Base-by-base conservation (phyloP, 92 coral and sea anemone genomes). In the Ricordea florida region DNA sequence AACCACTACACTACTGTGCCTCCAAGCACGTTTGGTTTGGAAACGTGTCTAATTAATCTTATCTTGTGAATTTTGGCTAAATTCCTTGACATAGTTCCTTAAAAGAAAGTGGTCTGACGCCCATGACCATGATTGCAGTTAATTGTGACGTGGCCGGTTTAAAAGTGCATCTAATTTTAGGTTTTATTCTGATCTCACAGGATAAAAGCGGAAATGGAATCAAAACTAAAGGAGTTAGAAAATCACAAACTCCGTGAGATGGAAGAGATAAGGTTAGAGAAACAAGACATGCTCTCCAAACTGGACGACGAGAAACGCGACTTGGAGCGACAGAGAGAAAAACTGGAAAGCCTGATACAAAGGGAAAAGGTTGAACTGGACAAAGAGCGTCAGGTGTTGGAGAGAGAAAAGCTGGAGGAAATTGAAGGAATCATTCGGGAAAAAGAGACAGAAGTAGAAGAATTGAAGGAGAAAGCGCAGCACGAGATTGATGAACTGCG, bases 401-500 rank as follows among this genome's bases (percentile, higher is more conserved):
- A 94, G 62, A 72, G 87, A 65, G 98, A 94, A 11, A 94, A 92
- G 46, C 79, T 94, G 69, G 94, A 92, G 8, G 97, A 94, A 26
- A 94, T 94, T 38, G 97, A 94, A 27, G 76, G 74, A 9, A 87
- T 94, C 10, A 94, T 94, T 40, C 86, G 76, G 25, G 89, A 92
- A 17, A 94, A 94, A 64, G 98, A 94, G 38, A 68, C 57, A 8
- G 98, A 94, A 41, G 80, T 94, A 24, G 97, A 87, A 41, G 88
- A 92, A 4, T 52, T 94, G 61, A 92, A 90, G 61, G 98, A 92
- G 71, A 93, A 94, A 61, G 98, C 98, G 9, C 97, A 92, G 74
- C 85, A 67, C 14, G 92, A 94, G 80, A 94, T 94, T 10, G 96
- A 82, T 25, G 98, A 94, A 57, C 58, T 94, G 69, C 90, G 93